Base-by-base conservation (phyloP, 2,797 vertebrate genomes). In the Anguilla megastoma region DNA sequence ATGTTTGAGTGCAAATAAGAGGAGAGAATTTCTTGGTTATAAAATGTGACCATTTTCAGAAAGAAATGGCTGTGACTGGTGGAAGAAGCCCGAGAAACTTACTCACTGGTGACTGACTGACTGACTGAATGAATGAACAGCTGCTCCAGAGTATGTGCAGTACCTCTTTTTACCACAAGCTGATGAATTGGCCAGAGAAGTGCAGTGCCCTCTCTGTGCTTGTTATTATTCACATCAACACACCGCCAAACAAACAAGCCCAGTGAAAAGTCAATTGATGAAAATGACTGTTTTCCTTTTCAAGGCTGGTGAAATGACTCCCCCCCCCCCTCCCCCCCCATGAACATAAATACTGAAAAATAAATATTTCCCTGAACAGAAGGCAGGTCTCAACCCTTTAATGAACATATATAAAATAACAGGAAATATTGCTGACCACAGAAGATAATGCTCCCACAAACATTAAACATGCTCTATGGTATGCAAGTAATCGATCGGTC, bases 181-280 rank as follows among this genome's bases (percentile, higher is more conserved):
- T 50, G 2, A 7, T 36, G 21, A 80, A 41, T 21, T 16, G 76
- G 76, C 36, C 3, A 5, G 41, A 18, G 3, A 50, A 82, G 18
- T 24, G 79, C 45, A 48, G 18, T 45, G 79, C 24, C 79, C 16
- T 79, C 79, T 24, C 6, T 45, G 21, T 48, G 10, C 45, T 8
- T 50, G 7, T 24, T 50, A 50, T 21, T 82, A 82, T n/a, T 50
- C 79, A 82, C 41, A 82, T 50, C 18, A 12, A n/a, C 36, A 48
- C 21, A 50, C 79, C 45, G 24, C 41, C 79, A 82, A 18, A 50
- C 41, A 82, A 24, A 63, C 54, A 85, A 30, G 16, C 30, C 33
- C 30, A 7, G 48, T n/a, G 52, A 36, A 60, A 85, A 63, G 58
- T 85, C 52, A 85, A 60, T 85, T 85, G 83, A 56, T 85, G 54